phyloP scores from a whole-genome alignment of 2,797 vertebrate species.

The Parauchenoglanis ngamensis region DNA sequence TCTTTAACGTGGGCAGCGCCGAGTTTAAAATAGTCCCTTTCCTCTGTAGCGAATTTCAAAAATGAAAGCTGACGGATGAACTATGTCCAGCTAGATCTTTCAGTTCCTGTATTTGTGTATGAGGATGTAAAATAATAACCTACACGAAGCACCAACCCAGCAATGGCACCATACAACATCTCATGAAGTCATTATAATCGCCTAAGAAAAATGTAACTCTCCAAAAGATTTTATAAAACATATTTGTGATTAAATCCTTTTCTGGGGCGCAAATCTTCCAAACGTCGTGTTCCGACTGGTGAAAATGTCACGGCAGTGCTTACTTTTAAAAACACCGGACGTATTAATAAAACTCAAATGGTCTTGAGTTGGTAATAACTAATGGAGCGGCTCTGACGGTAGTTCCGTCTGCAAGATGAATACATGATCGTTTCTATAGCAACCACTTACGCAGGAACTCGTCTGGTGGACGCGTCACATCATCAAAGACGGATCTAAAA shows the following conservation, averaged over 20 bases:
- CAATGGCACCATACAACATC: neutral
- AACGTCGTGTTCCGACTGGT: neutral
- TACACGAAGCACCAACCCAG: neutral
- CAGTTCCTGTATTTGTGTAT: slow-evolving; percentile 19
- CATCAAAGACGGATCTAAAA: neutral
- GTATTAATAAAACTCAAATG: neutral
- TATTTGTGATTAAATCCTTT: neutral
- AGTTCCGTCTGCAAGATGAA: neutral
- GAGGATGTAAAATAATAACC: slow-evolving; percentile 4
- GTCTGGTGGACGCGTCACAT: neutral
- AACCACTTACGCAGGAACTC: neutral
- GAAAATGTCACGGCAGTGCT: neutral
- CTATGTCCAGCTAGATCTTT: slow-evolving; percentile 1
- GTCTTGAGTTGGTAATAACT: neutral
- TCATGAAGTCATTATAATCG: neutral
- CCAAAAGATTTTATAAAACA: neutral
- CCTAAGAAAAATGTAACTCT: neutral
- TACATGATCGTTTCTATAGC: neutral
- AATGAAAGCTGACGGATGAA: neutral
- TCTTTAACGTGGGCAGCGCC: too few species aligned
- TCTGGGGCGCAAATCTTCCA: too few species aligned
- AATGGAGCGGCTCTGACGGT: neutral
- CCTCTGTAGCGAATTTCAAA: neutral
- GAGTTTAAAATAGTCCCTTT: slow-evolving; percentile 8
- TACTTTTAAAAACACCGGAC: neutral